Evolutionary conservation across 2,113 vertebrate species (phyloP), one percentile per base, ranked within the genome.

Genomic region (Leptocoma aspasia): DNA sequence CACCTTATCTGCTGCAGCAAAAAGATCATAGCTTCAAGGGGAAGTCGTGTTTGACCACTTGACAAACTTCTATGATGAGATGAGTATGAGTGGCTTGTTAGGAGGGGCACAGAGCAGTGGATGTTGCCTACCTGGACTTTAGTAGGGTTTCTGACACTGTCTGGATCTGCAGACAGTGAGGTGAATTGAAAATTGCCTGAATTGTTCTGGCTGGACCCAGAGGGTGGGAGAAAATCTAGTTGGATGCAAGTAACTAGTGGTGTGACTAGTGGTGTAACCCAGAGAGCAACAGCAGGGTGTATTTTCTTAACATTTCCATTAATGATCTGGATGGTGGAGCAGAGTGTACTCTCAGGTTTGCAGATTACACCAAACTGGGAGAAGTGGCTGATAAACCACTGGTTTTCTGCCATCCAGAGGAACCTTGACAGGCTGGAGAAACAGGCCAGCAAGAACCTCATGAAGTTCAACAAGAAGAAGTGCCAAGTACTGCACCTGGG

Each of bases 221-320:
- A 68, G 31, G 14, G 17, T 42, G 27, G 63, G 53, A 68, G 31
- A 52, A 76, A 44, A 52, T 44, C 63, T 37, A 37, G 14, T 14
- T 68, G 71, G 53, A 44, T 21, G 31, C 31, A 49, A 76, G 31
- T 33, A 33, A 59, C 11, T 17, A 10, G 21, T 31, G 30, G 16
- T 57, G 71, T 42, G 16, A 56, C 52, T 33, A 33, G n/a, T 22
- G 53, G 64, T 42, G 44, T 23, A 42, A 59, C 13, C 13, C 59
- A 57, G 42, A 75, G 60, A 35, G 41, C 15, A 41, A 8, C 8
- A n/a, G 30, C 1, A 1, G 23, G 23, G 7, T 1, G 1, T 11
- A 57, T 47, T 13, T 41, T 64, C 59, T 30, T 30, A 31, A 42
- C 30, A 50, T 24, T 50, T 42, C 31, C 35, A 27, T 59, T 9